Evolutionary conservation across 2,888 invertebrate genomes (phyloP).

Genomic region (Agelastica alni): DNA sequence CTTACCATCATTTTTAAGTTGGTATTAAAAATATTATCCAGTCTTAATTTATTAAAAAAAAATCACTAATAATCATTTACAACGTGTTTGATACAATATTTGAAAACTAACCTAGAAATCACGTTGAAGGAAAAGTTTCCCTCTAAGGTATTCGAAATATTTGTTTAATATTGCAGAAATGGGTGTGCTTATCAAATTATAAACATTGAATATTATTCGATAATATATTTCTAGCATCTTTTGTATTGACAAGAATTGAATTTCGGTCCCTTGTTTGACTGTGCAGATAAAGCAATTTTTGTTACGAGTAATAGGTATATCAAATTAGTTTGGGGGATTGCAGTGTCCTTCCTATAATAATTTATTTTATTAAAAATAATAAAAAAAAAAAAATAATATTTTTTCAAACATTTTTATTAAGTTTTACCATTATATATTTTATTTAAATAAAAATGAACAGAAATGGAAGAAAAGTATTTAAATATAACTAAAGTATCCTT

Average conservation of each 20-base stretch:
- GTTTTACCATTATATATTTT: too few relatives aligned
- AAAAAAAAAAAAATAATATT: too few relatives aligned
- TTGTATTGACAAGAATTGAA: constrained; percentile 35
- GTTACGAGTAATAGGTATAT: constrained; percentile 9
- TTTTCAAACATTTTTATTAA: too few relatives aligned
- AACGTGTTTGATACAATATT: background rate
- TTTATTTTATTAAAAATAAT: too few relatives aligned
- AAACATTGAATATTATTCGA: constrained; percentile 39
- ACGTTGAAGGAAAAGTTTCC: background rate
- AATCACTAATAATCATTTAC: background rate
- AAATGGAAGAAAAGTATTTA: too few relatives aligned
- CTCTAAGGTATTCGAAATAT: constrained; percentile 31
- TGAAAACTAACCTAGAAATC: background rate
- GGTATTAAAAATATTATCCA: background rate
- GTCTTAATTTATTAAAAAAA: background rate
- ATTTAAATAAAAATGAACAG: too few relatives aligned
- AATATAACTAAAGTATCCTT: too few relatives aligned
- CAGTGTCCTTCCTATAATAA: too few relatives aligned
- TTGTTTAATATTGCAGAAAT: constrained; percentile 44
- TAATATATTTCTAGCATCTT: constrained; percentile 34
- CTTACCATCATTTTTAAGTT: background rate
- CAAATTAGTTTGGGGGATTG: constrained; percentile 8
- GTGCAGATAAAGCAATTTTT: constrained; percentile 18
- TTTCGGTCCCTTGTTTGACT: constrained; percentile 21
- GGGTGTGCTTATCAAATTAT: constrained; percentile 46